Evolutionary conservation across 2,888 invertebrate species (phyloP).

Genomic region (Mamestra brassicae): DNA sequence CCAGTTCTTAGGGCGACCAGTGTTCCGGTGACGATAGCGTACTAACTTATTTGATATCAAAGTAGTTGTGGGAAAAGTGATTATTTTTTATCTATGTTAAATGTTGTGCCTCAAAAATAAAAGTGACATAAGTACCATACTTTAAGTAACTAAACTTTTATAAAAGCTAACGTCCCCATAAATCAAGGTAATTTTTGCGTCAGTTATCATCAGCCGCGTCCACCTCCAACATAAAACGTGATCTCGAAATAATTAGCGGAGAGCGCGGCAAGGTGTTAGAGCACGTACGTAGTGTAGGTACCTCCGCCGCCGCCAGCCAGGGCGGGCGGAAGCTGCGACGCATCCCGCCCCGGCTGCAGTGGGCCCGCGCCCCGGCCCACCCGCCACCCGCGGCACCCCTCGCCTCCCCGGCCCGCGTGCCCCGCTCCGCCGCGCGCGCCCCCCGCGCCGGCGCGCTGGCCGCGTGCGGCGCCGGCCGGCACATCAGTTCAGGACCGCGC

Average conservation of each 20-base stretch:
- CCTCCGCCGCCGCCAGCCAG: conserved; percentile 64
- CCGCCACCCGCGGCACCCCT: conserved; percentile 60
- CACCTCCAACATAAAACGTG: conserved; percentile 70
- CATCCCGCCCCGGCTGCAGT: conserved; percentile 83
- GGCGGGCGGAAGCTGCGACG: conserved; percentile 89
- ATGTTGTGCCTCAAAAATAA: neutral
- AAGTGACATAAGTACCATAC: neutral
- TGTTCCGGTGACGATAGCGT: conserved; percentile 14
- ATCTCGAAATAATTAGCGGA: conserved; percentile 73
- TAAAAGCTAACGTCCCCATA: conserved; percentile 33
- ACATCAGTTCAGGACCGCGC: conserved; percentile 88
- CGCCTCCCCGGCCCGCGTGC: conserved; percentile 73
- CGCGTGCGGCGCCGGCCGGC: conserved; percentile 90
- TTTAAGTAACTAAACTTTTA: conserved; percentile 10
- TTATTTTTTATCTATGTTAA: neutral
- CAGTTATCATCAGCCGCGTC: conserved; percentile 68
- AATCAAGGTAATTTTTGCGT: conserved; percentile 55
- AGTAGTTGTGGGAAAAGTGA: neutral
- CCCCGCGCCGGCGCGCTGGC: conserved; percentile 82
- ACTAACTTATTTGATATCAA: conserved; percentile 13
- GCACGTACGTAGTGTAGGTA: conserved; percentile 64
- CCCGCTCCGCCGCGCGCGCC: conserved; percentile 78
- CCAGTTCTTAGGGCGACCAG: conserved; percentile 5
- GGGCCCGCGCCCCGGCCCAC: conserved; percentile 78
- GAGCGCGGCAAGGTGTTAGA: conserved; percentile 65